A percentile compares a stretch with the other conserved stretches of the same genome.
These are phyloP conservation scores for Reinhardtius hippoglossoides DNA, from an alignment of 2,113 vertebrate species.

Conservation along the genomic window DNA sequence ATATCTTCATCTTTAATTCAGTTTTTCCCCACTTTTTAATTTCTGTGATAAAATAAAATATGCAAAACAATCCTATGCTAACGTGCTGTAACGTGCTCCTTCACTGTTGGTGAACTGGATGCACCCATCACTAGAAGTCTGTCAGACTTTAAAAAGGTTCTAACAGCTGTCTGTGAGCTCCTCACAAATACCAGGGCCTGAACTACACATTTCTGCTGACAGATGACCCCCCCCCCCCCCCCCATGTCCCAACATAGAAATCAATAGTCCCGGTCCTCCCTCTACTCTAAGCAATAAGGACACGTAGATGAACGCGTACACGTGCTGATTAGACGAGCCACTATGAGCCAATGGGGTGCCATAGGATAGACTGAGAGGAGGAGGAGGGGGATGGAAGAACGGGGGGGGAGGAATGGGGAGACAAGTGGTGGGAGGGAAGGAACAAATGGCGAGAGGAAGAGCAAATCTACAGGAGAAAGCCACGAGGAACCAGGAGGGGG, in stretches of 20 bases:
- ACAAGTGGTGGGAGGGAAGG: constrained; percentile 11
- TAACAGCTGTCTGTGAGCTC: constrained; percentile 38
- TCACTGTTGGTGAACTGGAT: too few species aligned
- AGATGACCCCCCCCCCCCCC: neutral
- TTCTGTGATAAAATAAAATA: neutral
- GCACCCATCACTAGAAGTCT: neutral
- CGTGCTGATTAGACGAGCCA: neutral
- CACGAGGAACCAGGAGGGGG: constrained; percentile 5
- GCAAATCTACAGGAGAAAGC: constrained; percentile 30
- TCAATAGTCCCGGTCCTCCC: constrained; percentile 6
- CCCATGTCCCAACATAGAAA: neutral
- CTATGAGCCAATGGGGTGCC: neutral
- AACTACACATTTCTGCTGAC: neutral
- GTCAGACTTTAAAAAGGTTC: constrained; percentile 28
- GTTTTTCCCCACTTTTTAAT: too few species aligned
- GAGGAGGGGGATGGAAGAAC: neutral
- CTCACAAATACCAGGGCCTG: constrained; percentile 29
- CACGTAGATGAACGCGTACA: neutral
- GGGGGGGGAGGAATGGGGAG: neutral
- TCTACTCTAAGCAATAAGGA: neutral
- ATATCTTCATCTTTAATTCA: too few species aligned
- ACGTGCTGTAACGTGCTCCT: too few species aligned
- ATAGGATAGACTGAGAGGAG: neutral
- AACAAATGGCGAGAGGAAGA: neutral
- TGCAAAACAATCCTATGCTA: neutral